Evolutionary conservation across 2,113 vertebrate genomes (phyloP).

Genomic region (Trochalopteron elliotii): DNA sequence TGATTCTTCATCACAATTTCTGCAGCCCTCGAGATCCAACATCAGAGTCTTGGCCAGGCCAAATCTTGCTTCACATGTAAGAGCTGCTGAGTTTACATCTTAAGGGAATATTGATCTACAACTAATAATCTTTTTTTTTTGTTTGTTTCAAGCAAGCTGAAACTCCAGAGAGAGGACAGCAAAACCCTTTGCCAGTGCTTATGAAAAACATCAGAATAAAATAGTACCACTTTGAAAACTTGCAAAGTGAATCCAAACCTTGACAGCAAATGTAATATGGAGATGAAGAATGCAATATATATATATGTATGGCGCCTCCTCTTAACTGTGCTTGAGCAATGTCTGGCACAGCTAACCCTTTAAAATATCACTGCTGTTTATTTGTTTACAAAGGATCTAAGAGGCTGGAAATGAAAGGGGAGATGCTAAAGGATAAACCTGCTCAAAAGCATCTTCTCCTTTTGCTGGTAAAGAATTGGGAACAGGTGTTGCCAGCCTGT

Average conservation of each 20-base stretch:
- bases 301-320: not conserved
- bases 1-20: slow-evolving; percentile 31
- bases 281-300: not conserved
- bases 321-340: not conserved
- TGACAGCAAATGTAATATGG: not conserved
- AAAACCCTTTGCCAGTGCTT: not conserved
- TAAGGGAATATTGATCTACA: slow-evolving; percentile 39
- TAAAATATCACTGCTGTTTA: not conserved
- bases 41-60: not conserved
- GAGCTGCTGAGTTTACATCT: slow-evolving; percentile 29
- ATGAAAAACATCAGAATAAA: not conserved
- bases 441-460: not conserved
- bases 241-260: not conserved
- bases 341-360: not conserved
- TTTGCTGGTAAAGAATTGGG: not conserved
- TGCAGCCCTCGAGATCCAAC: not conserved
- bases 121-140: not conserved
- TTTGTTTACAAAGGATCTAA: not conserved
- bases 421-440: not conserved
- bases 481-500: slow-evolving; percentile 12
- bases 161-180: not conserved
- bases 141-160: not conserved
- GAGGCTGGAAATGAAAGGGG: not conserved
- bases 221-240: not conserved
- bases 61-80: not conserved